Evolutionary conservation across 2,113 vertebrate species (phyloP), one percentile per base, ranked within the genome.

Genomic region (Bubo scandiacus): DNA sequence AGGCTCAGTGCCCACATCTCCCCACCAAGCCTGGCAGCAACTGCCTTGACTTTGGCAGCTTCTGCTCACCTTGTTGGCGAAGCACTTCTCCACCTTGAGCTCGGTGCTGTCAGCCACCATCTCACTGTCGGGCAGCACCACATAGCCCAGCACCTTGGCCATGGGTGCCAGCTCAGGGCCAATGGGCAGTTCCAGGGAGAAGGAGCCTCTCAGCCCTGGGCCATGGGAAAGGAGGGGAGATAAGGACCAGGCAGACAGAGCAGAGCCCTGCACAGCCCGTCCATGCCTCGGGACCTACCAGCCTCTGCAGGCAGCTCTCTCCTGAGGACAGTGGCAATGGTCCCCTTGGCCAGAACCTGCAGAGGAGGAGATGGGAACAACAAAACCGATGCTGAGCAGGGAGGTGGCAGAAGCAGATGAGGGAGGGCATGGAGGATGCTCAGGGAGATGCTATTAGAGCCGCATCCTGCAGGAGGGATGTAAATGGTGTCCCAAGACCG

Each of bases 311-410:
- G 0, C 8, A 95, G 5, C 54, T 94, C 49, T 15, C 68, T 95
- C 72, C 27, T 95, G 75, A 96, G 74, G 49, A 92, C 10, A 0
- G 9, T 40, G n/a, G 11, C 18, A 3, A 94, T 92, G 58, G 58
- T 73, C 2, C 93, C 92, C 72, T 96, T 92, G 80, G 92, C 95
- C 65, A 93, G 13, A 9, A 96, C 78, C 96, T 97, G 47, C 81
- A 81, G 55, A 78, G 68, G 34, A 78, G 30, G 21, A 66, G 29
- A n/a, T 27, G 27, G 40, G n/a, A 75, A 73, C n/a, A 65, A 40
- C 1, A 3, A 19, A 81, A 65, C 2, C 0, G 1, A 26, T 30
- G 36, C 12, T 73, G 15, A n/a, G 25, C 3, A 2, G 14, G 26
- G 30, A 81, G 21, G 6, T 1, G 3, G 38, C 27, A 34, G 17